Conservation (phyloP, 2,888 invertebrate species). For the Chloromyia formosa region DNA sequence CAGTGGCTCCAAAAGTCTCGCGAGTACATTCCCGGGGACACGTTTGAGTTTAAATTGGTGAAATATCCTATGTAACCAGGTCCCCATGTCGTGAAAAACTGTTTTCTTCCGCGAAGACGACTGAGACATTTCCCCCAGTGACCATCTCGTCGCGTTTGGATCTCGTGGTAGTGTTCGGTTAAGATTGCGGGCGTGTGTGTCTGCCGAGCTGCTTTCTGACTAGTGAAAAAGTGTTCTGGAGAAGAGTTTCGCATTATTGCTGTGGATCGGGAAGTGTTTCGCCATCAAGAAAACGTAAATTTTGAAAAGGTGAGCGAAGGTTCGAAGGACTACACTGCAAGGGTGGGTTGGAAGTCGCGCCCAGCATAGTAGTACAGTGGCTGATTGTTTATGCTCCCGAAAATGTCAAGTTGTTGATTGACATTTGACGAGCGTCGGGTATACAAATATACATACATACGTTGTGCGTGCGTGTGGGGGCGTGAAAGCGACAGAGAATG, state of each 20-base stretch:
- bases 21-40: too few species aligned
- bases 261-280: neutral
- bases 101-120: too few species aligned
- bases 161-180: neutral
- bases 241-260: neutral
- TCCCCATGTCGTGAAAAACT: too few species aligned
- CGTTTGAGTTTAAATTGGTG: too few species aligned
- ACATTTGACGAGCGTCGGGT: slow-evolving; percentile 46
- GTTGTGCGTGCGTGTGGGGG: neutral
- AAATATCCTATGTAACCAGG: too few species aligned
- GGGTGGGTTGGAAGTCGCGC: neutral
- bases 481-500: slow-evolving; percentile 27
- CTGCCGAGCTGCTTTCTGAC: too few species aligned
- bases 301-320: slow-evolving; percentile 1
- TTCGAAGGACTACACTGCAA: neutral
- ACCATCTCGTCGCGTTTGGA: neutral
- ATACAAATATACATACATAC: too few species aligned
- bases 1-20: too few species aligned
- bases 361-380: neutral
- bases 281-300: neutral
- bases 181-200: slow-evolving; percentile 1
- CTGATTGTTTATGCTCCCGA: slow-evolving; percentile 45
- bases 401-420: slow-evolving; percentile 47
- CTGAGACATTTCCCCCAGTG: too few species aligned
- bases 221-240: neutral